Evolutionary conservation across 2,888 invertebrate genomes (phyloP).

Genomic region (Laspeyria flexula): DNA sequence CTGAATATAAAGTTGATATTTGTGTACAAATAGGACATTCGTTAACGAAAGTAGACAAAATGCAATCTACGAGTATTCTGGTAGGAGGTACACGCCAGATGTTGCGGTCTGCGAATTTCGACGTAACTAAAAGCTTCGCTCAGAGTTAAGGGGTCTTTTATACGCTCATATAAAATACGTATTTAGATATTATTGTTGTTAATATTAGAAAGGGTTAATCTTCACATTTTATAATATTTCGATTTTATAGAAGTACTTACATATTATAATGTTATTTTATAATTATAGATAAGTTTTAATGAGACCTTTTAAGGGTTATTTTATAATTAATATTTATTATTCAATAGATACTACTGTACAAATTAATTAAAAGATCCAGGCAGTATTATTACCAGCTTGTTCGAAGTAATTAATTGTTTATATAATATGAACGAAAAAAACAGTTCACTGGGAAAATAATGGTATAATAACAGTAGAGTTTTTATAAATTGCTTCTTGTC

Average conservation of each 20-base stretch:
- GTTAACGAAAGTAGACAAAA: constrained; percentile 67
- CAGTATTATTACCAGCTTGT: too few relatives aligned
- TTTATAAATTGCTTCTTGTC: not conserved
- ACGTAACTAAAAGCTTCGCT: constrained; percentile 77
- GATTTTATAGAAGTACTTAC: not conserved
- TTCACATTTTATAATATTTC: not conserved
- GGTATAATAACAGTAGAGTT: not conserved
- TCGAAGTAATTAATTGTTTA: too few relatives aligned
- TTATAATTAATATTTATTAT: too few relatives aligned
- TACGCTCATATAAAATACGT: constrained; percentile 37
- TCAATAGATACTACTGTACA: too few relatives aligned
- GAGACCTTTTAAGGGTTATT: too few relatives aligned
- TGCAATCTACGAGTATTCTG: constrained; percentile 75
- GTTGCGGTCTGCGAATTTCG: constrained; percentile 81
- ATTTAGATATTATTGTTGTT: constrained; percentile 18
- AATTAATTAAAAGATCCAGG: too few relatives aligned
- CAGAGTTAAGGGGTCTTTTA: constrained; percentile 61
- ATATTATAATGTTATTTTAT: too few relatives aligned
- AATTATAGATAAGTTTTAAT: too few relatives aligned
- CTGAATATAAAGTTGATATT: constrained; percentile 39
- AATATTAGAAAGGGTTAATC: not conserved
- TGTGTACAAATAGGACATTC: constrained; percentile 21
- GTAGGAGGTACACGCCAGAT: constrained; percentile 75
- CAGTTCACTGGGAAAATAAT: too few relatives aligned
- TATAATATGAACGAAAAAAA: too few relatives aligned